phyloP scores from a whole-genome alignment of 2,888 invertebrate species.

The Agriotes lineatus region DNA sequence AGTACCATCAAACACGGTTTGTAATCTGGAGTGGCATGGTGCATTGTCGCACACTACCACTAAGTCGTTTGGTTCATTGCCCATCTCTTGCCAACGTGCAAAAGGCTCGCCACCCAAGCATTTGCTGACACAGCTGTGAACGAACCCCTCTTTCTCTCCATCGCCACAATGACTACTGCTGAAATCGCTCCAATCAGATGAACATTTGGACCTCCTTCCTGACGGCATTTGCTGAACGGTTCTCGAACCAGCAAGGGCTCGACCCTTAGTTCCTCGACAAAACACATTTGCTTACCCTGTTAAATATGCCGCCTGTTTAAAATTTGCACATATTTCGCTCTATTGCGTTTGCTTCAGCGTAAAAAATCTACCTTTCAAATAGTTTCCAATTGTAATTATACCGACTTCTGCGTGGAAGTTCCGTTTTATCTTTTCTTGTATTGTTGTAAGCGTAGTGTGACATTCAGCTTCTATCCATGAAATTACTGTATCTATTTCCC shows the following conservation, averaged over 20 bases:
- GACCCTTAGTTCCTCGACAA: background rate
- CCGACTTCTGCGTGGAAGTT: background rate
- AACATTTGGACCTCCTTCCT: conserved; percentile 5
- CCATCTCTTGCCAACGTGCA: background rate
- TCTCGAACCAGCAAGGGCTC: background rate
- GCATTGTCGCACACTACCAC: background rate
- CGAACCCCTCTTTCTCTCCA: background rate
- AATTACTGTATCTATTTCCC: background rate
- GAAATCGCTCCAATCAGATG: conserved; percentile 9
- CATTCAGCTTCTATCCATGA: background rate
- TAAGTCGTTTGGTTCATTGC: background rate
- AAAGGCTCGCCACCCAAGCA: background rate
- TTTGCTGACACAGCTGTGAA: background rate
- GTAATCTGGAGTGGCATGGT: background rate
- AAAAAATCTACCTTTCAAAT: background rate
- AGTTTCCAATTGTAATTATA: background rate
- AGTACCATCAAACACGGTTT: background rate
- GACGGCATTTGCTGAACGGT: background rate
- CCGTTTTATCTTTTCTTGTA: background rate
- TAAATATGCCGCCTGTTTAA: background rate
- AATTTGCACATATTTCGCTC: background rate
- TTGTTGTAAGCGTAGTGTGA: background rate
- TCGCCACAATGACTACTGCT: background rate
- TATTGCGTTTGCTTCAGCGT: background rate
- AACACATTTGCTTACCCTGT: background rate